A percentile compares a stretch with the other conserved stretches of the same genome.
These are phyloP conservation scores for Zootermopsis nevadensis DNA, from an alignment of 2,888 invertebrate genomes.

Conservation along the genomic window DNA sequence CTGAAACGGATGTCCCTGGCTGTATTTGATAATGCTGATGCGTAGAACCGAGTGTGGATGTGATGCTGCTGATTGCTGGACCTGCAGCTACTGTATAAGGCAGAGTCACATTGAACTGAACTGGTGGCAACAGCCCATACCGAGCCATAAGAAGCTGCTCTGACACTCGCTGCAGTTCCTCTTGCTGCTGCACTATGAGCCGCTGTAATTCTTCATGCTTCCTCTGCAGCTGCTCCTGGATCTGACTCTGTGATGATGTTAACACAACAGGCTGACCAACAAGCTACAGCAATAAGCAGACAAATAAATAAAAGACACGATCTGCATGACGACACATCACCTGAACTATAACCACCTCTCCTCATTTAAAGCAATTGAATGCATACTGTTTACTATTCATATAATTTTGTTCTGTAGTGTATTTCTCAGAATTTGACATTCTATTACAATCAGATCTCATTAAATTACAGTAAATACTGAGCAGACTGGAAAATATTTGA, in stretches of 20 bases:
- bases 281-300: neutral
- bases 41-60: slow-evolving; percentile 57
- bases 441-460: no score
- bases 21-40: slow-evolving; percentile 14
- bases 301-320: no score
- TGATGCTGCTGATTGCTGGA: slow-evolving; percentile 61
- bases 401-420: no score
- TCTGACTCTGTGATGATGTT: slow-evolving; percentile 62
- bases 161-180: slow-evolving; percentile 86
- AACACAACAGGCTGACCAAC: slow-evolving; percentile 47
- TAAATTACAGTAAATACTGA: no score
- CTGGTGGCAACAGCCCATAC: slow-evolving; percentile 73
- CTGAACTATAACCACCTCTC: no score
- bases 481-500: no score
- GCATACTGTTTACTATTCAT: no score
- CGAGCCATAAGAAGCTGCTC: slow-evolving; percentile 86
- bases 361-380: no score
- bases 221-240: slow-evolving; percentile 80
- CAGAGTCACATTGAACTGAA: slow-evolving; percentile 53
- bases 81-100: slow-evolving; percentile 48
- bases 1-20: neutral
- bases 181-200: slow-evolving; percentile 86
- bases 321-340: no score
- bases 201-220: slow-evolving; percentile 89
- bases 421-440: no score